These are phyloP conservation scores for Ophion slaviceki DNA, from an alignment of 2,888 invertebrate genomes.

Conservation along the genomic window DNA sequence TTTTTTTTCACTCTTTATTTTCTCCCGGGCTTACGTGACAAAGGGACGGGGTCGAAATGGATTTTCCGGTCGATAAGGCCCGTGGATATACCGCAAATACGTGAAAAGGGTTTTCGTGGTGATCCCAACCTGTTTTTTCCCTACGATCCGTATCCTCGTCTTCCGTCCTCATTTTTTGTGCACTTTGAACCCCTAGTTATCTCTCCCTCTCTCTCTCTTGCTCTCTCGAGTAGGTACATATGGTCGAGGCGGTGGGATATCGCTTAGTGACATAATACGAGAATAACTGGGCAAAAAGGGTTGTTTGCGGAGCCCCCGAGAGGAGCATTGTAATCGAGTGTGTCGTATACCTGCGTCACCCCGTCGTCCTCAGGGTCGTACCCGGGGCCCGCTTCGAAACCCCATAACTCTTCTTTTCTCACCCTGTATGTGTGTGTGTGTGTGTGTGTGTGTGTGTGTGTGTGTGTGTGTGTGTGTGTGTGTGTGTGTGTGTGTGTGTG, in stretches of 20 bases:
- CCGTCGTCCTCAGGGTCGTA: conserved; percentile 55
- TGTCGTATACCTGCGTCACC: conserved; percentile 71
- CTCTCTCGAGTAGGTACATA: not conserved
- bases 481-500: not conserved
- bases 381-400: conserved; percentile 31
- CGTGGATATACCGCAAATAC: conserved; percentile 45
- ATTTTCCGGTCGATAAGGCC: conserved; percentile 62
- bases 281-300: conserved; percentile 73
- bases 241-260: conserved; percentile 66
- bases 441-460: conserved; percentile 1
- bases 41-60: conserved; percentile 44
- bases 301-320: conserved; percentile 67
- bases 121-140: conserved; percentile 67
- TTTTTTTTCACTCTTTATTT: conserved; percentile 41
- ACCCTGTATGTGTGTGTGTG: conserved; percentile 4
- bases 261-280: conserved; percentile 77
- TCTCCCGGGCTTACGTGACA: not conserved
- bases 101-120: conserved; percentile 66
- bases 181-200: conserved; percentile 12
- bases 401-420: conserved; percentile 57
- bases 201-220: not conserved
- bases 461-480: not conserved
- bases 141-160: conserved; percentile 38
- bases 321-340: conserved; percentile 69
- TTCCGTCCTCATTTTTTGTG: conserved; percentile 37